Evolutionary conservation across 2,113 vertebrate genomes (phyloP).

Genomic region (Sinocyclocheilus rhinocerous): DNA sequence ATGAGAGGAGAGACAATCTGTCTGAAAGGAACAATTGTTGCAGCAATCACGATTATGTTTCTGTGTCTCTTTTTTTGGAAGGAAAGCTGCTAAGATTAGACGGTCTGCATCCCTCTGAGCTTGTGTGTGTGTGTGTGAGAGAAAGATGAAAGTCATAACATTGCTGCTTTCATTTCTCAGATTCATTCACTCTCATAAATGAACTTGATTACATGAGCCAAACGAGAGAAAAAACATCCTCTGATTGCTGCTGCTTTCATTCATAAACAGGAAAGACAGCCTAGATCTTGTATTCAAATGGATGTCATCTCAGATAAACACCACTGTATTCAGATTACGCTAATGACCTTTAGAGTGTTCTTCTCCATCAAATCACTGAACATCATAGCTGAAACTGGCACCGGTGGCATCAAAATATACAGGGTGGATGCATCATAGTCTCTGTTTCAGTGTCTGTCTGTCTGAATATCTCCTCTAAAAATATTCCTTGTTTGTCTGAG

Average conservation of each 20-base stretch:
- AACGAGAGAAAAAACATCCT: conserved; percentile 13
- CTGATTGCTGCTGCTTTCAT: neutral
- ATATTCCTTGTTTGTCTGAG: conserved; percentile 27
- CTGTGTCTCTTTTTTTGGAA: neutral
- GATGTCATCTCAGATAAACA: conserved; percentile 25
- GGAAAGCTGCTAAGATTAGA: neutral
- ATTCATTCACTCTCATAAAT: conserved; percentile 23
- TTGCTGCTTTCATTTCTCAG: conserved; percentile 9
- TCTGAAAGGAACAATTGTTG: neutral
- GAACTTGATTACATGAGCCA: conserved; percentile 29
- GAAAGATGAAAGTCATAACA: conserved; percentile 28
- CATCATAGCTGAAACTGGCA: conserved; percentile 31
- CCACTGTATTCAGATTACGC: conserved; percentile 10
- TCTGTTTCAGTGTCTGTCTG: conserved; percentile 17
- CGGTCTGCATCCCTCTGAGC: neutral
- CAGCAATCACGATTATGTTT: neutral
- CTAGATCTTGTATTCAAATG: neutral
- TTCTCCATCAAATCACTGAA: conserved; percentile 4
- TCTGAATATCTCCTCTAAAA: conserved; percentile 18
- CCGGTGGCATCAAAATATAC: neutral
- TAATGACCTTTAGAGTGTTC: conserved; percentile 6
- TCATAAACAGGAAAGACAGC: conserved; percentile 24
- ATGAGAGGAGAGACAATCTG: neutral
- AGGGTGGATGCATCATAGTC: neutral
- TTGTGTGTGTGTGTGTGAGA: neutral